Conservation (phyloP, 2,113 vertebrate species). For the Dissostichus mawsoni region DNA sequence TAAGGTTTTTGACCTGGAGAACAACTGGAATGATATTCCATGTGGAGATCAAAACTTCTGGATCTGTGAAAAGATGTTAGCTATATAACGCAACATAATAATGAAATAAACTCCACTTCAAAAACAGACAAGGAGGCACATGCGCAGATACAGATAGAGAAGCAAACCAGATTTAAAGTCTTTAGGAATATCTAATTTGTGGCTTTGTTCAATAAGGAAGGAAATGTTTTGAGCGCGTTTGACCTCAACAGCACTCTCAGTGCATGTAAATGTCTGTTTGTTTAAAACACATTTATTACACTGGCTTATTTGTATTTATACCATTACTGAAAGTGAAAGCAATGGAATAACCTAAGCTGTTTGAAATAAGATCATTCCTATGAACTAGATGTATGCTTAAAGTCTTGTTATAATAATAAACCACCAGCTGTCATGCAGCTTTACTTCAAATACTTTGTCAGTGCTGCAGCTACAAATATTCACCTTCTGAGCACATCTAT, state of each 20-base stretch:
- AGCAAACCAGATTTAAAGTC: no score
- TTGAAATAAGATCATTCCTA: not conserved
- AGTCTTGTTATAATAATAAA: not conserved
- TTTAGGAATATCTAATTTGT: no score
- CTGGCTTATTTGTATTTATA: not conserved
- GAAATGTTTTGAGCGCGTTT: not conserved
- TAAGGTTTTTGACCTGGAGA: not conserved
- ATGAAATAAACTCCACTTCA: no score
- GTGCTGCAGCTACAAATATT: not conserved
- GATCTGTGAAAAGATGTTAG: conserved; percentile 32
- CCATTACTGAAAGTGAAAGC: not conserved
- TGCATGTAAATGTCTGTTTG: not conserved
- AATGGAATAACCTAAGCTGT: not conserved
- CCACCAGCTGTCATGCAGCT: not conserved
- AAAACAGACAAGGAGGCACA: no score
- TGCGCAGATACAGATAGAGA: no score
- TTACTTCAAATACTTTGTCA: not conserved
- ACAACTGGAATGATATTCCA: conserved; percentile 21
- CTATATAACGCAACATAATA: not conserved
- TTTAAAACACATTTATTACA: not conserved
- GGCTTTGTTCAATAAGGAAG: not conserved
- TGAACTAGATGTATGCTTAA: not conserved
- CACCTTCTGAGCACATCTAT: not conserved
- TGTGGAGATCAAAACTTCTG: not conserved
- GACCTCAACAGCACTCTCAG: not conserved